Evolutionary conservation across 1,140 invertebrate species (phyloP), one percentile per base, ranked within the genome.

Genomic region (Ostrea edulis): DNA sequence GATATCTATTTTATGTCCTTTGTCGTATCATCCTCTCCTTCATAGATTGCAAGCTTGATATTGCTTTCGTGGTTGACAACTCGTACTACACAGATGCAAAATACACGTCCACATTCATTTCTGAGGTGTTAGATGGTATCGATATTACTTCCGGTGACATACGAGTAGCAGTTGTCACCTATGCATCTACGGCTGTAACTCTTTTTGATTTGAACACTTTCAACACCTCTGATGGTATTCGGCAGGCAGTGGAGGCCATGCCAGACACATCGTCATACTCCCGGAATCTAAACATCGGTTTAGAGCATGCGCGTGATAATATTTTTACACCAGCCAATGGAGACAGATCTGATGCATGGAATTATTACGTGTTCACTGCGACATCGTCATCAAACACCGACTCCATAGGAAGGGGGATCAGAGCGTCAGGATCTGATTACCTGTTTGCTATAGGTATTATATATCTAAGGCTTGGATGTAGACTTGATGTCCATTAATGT

Each of bases 251-350:
- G 2, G 68, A 77, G 68, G 25, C 25, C 22, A 77, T 77, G 68
- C 29, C 68, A 77, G 2, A 22, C 8, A 77, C 68, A 7, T 77
- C 68, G 25, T 77, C 68, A 0, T 77, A 77, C 29, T 35, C 25
- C 14, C 68, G 5, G 11, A 29, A 25, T 77, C 68, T 77, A 8
- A 77, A 77, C 68, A 25, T 77, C 35, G 68, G 68, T 77, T 44
- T 77, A 25, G 68, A 77, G 25, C 68, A 77, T 77, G 68, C 68
- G 25, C 68, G 68, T 29, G 68, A 77, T 35, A 77, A 25, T 77
- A 25, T 77, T 77, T 77, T 77, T 35, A 77, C 68, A 14, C 35
- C 68, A 25, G 68, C 25, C 25, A 77, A 35, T 77, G 68, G 68
- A 5, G 68, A 77, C 14, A 77, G 68, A 77, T 22, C 22, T 29